Evolutionary conservation across 2,113 vertebrate species (phyloP), one percentile per base, ranked within the genome.

Genomic region (Coreoperca whiteheadi): DNA sequence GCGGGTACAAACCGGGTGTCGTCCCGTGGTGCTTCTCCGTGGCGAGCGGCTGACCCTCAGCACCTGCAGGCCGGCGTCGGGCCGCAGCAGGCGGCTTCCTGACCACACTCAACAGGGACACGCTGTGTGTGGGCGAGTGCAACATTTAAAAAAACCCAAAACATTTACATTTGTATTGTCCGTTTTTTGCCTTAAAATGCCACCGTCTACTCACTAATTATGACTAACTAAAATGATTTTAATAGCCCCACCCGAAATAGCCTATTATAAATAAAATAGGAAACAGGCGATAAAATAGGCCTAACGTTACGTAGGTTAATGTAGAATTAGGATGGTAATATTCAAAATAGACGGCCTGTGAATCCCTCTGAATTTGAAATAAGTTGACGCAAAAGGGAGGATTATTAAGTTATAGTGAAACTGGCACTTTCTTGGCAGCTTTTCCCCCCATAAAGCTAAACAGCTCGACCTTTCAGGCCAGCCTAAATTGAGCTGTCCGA

Each of bases 81-180:
- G 41, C 85, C 91, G 75, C 91, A 56, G 32, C 76, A 73, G 85
- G 72, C 87, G 79, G 46, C 70, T 74, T 80, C 81, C 92, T 86
- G 88, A 71, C 74, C 34, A 21, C 64, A 82, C 75, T 32, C 30
- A 32, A 78, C 75, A 74, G 77, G 68, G 72, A 67, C 59, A 23
- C 1, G 23, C 50, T 34, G 18, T 69, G 63, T 46, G 20, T 43
- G 25, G 23, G 21, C 1, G 1, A 50, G 20, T 28, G 65, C 0
- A 11, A 9, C 25, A 20, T 32, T 75, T 25, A 1, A n/a, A n/a
- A n/a, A n/a, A n/a, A n/a, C n/a, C 3, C 1, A n/a, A 54, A 65
- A 41, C 1, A 46, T 16, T 21, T 30, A 2, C 16, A 21, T 53
- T 18, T 23, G 6, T 7, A 7, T 20, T 11, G 4, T 25, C 64